Evolutionary conservation across 2,113 vertebrate species (phyloP), one percentile per base, ranked within the genome.

Genomic region (Sula dactylatra): DNA sequence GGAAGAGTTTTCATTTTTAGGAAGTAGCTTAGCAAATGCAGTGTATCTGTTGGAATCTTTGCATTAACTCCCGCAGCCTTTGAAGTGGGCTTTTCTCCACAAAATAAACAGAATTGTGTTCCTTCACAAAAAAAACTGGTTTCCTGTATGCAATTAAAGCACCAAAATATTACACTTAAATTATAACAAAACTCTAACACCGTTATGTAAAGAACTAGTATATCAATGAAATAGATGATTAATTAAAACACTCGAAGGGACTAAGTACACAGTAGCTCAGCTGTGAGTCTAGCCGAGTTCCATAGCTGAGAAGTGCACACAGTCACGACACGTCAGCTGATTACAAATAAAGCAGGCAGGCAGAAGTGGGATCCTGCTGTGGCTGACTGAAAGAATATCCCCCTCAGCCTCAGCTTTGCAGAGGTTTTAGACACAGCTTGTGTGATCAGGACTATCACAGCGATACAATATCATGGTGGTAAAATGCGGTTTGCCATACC

Each of bases 281-380:
- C 85, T 58, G 31, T 49, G 72, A 64, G 20, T 44, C 76, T 55
- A 4, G 40, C 50, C 15, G 40, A 44, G 70, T 24, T 18, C 55
- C 6, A 0, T 9, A 38, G 67, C 67, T 20, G 69, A 50, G 42
- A 34, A 90, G 55, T 6, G 25, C 62, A 16, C 44, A 4, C 49
- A 40, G 55, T 44, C 79, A 44, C 4, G 31, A n/a, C 56, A 52
- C 0, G 4, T 74, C 78, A 61, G 59, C 50, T 76, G 82, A 88
- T 93, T 47, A 70, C 71, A 87, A 93, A 21, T 58, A 90, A 82
- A 95, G 72, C 47, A 54, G 36, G 13, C 7, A 97, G 97, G 52
- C 97, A 96, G 93, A 89, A 92, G 71, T 82, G 88, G 92, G 32
- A 42, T 36, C 36, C 34, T 62, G 54, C 73, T 90, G 44, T 10